Evolutionary conservation across 2,797 vertebrate genomes (phyloP).

Genomic region (Pristis pectinata): DNA sequence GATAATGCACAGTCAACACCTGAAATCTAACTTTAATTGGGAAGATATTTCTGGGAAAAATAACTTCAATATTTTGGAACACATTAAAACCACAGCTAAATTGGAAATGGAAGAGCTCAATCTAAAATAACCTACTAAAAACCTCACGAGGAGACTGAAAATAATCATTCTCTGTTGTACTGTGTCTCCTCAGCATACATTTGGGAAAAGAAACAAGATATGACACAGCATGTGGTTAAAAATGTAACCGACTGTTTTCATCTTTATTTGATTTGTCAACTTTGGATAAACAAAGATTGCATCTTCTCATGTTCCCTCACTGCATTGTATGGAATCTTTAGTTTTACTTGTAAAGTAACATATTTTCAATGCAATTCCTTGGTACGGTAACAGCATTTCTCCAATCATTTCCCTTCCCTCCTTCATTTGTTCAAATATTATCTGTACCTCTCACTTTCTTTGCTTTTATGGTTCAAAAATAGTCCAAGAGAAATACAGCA

Average conservation of each 20-base stretch:
- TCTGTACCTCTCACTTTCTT: not conserved
- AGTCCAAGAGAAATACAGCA: too few relatives aligned
- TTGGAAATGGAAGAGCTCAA: constrained; percentile 2
- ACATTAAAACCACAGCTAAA: not conserved
- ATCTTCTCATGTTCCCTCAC: not conserved
- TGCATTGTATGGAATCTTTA: not conserved
- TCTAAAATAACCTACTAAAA: not conserved
- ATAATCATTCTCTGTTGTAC: not conserved
- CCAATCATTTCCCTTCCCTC: not conserved
- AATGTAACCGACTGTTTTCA: not conserved
- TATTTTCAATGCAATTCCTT: not conserved
- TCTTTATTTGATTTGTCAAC: not conserved
- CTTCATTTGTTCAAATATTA: not conserved
- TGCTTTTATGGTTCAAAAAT: not conserved
- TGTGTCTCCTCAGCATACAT: not conserved
- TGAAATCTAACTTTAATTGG: not conserved
- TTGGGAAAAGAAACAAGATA: constrained; percentile 28
- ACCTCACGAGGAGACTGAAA: not conserved
- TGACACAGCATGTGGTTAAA: not conserved
- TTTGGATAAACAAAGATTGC: not conserved
- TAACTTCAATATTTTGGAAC: constrained; percentile 22
- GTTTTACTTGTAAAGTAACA: not conserved
- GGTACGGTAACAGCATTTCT: not conserved
- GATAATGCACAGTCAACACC: not conserved
- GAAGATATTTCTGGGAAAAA: not conserved